Conservation (phyloP, 2,797 vertebrate species). For the Bovichtus diacanthus region DNA sequence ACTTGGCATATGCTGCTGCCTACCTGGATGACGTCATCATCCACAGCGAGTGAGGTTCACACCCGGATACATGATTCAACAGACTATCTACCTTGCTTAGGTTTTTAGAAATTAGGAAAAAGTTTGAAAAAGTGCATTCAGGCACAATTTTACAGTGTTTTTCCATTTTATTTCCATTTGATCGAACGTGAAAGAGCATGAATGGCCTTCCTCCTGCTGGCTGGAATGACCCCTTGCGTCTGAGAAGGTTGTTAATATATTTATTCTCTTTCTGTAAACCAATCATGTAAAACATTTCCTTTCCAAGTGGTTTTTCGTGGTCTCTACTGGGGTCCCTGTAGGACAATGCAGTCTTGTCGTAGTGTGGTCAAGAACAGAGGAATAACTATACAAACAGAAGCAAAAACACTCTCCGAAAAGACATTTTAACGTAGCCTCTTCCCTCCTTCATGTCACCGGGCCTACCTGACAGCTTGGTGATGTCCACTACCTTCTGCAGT, state of each 20-base stretch:
- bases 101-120: not conserved
- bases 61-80: not conserved
- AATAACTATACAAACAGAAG: constrained; percentile 13
- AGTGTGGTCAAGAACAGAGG: not conserved
- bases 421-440: not conserved
- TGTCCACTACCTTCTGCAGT: too few relatives aligned
- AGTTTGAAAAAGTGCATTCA: not conserved
- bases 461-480: constrained; percentile 5
- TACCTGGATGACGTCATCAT: too few relatives aligned
- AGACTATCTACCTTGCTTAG: not conserved
- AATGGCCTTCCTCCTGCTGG: not conserved
- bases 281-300: not conserved
- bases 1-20: too few relatives aligned
- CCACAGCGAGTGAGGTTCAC: too few relatives aligned
- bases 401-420: not conserved
- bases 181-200: not conserved
- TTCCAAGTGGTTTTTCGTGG: not conserved
- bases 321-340: not conserved
- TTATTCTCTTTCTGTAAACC: not conserved
- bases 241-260: not conserved
- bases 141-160: not conserved
- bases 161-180: not conserved
- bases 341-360: not conserved
- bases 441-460: not conserved
- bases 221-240: not conserved